These are phyloP conservation scores for Tyria jacobaeae DNA, from an alignment of 2,888 invertebrate genomes.

Conservation along the genomic window DNA sequence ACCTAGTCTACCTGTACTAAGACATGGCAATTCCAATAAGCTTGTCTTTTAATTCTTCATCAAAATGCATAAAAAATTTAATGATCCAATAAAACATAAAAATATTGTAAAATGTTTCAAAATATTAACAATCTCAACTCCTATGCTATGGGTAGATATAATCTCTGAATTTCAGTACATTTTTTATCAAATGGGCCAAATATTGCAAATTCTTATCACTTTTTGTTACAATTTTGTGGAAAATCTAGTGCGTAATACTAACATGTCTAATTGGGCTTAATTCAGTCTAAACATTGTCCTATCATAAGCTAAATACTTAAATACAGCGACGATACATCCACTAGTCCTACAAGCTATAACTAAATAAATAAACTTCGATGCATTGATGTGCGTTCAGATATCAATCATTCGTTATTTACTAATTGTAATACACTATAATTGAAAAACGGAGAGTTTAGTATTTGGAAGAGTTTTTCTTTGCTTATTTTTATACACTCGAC, in stretches of 20 bases:
- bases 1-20: constrained; percentile 28
- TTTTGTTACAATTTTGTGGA: constrained; percentile 71
- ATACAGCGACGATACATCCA: constrained; percentile 67
- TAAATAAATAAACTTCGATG: constrained; percentile 66
- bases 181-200: constrained; percentile 73
- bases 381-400: constrained; percentile 50
- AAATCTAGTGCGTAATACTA: constrained; percentile 76
- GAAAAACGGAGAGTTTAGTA: not conserved
- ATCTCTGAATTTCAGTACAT: constrained; percentile 68
- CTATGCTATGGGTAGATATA: constrained; percentile 59
- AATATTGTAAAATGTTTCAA: constrained; percentile 58
- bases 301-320: constrained; percentile 74
- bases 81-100: constrained; percentile 47
- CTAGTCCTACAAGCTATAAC: constrained; percentile 66
- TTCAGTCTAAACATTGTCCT: constrained; percentile 84
- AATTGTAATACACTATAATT: not conserved
- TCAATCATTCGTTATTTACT: constrained; percentile 21
- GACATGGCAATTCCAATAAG: constrained; percentile 52
- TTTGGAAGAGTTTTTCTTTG: not conserved
- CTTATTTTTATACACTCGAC: not conserved
- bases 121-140: constrained; percentile 60
- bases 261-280: constrained; percentile 78
- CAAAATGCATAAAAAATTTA: constrained; percentile 36
- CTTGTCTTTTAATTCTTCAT: constrained; percentile 33
- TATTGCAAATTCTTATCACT: constrained; percentile 67